Percentiles rank a stretch among this genome's conserved stretches.
phyloP scores from a whole-genome alignment of 2,797 vertebrate genomes.

The Morelia viridis region DNA sequence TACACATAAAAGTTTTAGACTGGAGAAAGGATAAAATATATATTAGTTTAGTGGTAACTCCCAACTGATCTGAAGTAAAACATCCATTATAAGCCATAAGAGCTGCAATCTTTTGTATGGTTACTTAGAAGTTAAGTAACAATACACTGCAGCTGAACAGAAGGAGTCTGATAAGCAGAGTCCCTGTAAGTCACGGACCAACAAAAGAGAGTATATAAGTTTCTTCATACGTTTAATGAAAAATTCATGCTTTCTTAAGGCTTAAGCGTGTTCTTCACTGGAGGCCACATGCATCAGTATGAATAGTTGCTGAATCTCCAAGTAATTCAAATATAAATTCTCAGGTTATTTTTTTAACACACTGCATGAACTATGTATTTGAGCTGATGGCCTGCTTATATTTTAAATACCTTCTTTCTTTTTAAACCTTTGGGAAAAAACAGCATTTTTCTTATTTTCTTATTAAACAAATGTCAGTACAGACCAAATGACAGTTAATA shows the following conservation, averaged over 20 bases:
- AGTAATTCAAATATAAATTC: neutral
- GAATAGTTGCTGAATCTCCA: no score
- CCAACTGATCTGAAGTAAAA: neutral
- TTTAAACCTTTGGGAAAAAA: neutral
- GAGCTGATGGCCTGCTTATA: no score
- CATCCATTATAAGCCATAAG: neutral
- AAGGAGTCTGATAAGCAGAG: neutral
- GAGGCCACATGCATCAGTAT: no score
- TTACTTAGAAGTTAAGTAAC: neutral
- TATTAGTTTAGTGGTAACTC: neutral
- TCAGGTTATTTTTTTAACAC: neutral
- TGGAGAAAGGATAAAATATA: conserved; percentile 64
- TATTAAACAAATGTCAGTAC: neutral
- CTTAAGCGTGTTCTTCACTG: no score
- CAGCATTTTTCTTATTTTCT: neutral
- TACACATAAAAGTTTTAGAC: conserved; percentile 90
- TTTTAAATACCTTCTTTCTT: neutral
- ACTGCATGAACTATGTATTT: neutral
- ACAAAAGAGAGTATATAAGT: neutral
- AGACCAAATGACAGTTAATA: neutral
- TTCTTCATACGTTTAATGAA: no score
- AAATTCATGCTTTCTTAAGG: no score
- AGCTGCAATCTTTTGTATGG: neutral
- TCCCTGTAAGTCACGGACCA: neutral
- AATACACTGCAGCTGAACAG: neutral